A percentile compares a stretch with the other conserved stretches of the same genome.
phyloP scores from a whole-genome alignment of 2,888 invertebrate genomes.

The Hesperia comma region DNA sequence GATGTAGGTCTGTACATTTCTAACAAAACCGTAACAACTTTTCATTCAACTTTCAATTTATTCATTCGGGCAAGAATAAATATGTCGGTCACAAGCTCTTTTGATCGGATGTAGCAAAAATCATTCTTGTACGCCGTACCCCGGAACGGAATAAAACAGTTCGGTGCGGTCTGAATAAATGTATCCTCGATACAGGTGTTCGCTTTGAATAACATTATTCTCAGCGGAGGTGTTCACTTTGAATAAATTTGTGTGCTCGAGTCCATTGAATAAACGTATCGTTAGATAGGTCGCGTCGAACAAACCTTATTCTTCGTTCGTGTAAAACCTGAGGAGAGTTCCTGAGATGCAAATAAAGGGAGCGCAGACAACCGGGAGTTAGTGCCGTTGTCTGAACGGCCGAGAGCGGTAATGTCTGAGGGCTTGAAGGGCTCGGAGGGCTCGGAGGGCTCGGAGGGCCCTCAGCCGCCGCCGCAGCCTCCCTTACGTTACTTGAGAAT shows the following conservation, averaged over 20 bases:
- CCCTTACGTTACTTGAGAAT: conserved; percentile 13
- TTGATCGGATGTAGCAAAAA: background rate
- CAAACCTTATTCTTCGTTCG: background rate
- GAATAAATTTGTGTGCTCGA: background rate
- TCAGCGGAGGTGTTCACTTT: background rate
- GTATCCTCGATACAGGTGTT: background rate
- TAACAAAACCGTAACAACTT: too few species aligned
- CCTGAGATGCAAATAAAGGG: conserved; percentile 20
- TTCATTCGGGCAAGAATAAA: too few species aligned
- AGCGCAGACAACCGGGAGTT: background rate
- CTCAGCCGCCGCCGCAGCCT: background rate
- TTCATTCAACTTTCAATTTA: too few species aligned
- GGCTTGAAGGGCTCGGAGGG: conserved; percentile 2
- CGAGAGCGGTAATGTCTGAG: conserved; percentile 25
- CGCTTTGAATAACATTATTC: background rate
- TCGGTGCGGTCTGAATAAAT: background rate
- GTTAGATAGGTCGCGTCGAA: background rate
- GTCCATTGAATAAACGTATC: background rate
- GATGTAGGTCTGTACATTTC: too few species aligned
- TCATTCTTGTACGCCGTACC: background rate
- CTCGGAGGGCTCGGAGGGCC: conserved; percentile 10
- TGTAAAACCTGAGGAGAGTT: background rate
- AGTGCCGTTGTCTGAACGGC: conserved; percentile 12
- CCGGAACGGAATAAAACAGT: background rate
- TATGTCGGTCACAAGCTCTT: too few species aligned